Evolutionary conservation across 2,888 invertebrate genomes (phyloP).

Genomic region (Amphipoea lucens): DNA sequence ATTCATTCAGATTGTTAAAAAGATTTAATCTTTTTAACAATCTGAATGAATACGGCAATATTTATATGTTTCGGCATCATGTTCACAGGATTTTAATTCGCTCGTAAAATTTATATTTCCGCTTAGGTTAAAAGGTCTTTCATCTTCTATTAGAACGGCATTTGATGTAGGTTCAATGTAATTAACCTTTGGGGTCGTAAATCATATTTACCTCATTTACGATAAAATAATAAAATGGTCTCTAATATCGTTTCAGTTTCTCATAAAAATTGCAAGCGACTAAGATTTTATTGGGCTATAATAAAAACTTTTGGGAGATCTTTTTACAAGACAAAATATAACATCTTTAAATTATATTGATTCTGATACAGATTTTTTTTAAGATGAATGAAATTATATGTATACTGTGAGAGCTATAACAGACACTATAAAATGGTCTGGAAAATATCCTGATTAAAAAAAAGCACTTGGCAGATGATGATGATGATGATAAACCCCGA

Average conservation of each 20-base stretch:
- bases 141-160: conserved; percentile 21
- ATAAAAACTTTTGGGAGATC: background rate
- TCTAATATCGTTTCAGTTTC: conserved; percentile 2
- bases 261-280: background rate
- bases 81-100: conserved; percentile 29
- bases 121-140: conserved; percentile 20
- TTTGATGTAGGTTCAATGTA: conserved; percentile 44
- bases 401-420: no score
- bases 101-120: conserved; percentile 10
- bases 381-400: no score
- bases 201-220: conserved; percentile 45
- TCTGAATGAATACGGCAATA: background rate
- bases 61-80: background rate
- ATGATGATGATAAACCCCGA: no score
- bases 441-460: no score
- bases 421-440: no score
- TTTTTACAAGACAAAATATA: background rate
- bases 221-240: conserved; percentile 29
- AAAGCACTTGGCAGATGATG: no score
- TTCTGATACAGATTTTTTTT: no score
- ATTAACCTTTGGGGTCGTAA: conserved; percentile 58
- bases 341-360: no score
- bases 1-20: no score
- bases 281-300: conserved; percentile 2
- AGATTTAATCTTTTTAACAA: background rate